These are phyloP conservation scores for Nothura maculosa DNA, from an alignment of 2,797 vertebrate genomes.

Conservation along the genomic window DNA sequence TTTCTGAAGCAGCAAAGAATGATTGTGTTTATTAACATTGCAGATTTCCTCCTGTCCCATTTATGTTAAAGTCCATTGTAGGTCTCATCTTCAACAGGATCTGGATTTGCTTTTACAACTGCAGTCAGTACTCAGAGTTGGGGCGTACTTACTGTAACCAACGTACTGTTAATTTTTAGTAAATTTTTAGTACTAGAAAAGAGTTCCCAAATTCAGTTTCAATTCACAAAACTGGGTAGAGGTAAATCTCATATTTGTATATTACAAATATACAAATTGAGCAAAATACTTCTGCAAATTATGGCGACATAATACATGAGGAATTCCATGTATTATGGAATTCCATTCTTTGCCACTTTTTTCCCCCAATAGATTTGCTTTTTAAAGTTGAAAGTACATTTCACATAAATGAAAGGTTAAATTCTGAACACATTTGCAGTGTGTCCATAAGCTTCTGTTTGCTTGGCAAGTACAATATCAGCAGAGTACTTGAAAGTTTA, in stretches of 20 bases:
- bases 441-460: conserved; percentile 39
- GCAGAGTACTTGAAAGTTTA: conserved; percentile 59
- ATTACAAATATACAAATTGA: not conserved
- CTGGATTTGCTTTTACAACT: conserved; percentile 13
- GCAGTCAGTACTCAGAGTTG: not conserved
- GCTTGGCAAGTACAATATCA: conserved; percentile 32
- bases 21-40: conserved; percentile 35
- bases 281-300: not conserved
- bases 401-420: conserved; percentile 27
- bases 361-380: not conserved
- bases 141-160: not conserved
- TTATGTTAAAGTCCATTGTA: not conserved
- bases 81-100: not conserved
- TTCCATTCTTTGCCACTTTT: not conserved
- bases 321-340: not conserved
- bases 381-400: not conserved
- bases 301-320: not conserved
- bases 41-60: not conserved
- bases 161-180: not conserved
- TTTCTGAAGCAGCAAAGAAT: conserved; percentile 26
- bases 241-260: not conserved
- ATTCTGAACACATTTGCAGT: not conserved
- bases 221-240: not conserved
- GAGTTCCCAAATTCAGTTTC: not conserved
- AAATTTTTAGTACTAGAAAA: not conserved